A percentile compares a stretch with the other conserved stretches of the same genome.
Evolutionary conservation across 1,140 invertebrate genomes (phyloP).

Genomic region (Acromyrmex echinatior): DNA sequence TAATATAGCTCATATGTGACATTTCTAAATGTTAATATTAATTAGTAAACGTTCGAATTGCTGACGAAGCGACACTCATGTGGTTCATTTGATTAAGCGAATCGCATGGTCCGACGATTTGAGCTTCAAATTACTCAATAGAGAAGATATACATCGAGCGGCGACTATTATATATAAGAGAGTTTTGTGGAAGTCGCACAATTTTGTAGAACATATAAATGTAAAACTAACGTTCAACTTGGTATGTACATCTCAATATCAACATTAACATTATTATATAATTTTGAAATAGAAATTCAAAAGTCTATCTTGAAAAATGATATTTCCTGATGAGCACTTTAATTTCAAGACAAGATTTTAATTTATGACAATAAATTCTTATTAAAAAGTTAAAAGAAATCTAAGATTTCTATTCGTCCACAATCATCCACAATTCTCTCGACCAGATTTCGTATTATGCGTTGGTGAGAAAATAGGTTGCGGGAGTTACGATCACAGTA

Average conservation of each 20-base stretch:
- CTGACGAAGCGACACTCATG: background rate
- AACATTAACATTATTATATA: background rate
- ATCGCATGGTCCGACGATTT: constrained; percentile 26
- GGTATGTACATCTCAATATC: background rate
- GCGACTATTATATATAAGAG: background rate
- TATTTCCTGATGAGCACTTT: background rate
- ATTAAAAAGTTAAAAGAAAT: background rate
- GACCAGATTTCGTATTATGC: background rate
- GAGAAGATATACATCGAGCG: background rate
- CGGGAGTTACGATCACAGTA: background rate
- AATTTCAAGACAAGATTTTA: constrained; percentile 6
- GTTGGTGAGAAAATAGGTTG: background rate
- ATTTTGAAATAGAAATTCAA: background rate
- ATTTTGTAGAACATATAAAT: background rate
- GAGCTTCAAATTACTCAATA: constrained; percentile 58
- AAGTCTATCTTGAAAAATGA: background rate
- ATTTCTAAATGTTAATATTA: constrained; percentile 6
- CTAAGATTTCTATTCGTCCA: background rate
- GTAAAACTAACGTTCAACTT: background rate
- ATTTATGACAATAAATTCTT: background rate
- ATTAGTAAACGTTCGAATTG: background rate
- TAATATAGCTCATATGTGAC: background rate
- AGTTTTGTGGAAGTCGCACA: background rate
- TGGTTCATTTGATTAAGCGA: constrained; percentile 20
- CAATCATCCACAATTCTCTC: no score